Conservation (phyloP, 2,113 vertebrate species). For the Eptatretus burgeri region DNA sequence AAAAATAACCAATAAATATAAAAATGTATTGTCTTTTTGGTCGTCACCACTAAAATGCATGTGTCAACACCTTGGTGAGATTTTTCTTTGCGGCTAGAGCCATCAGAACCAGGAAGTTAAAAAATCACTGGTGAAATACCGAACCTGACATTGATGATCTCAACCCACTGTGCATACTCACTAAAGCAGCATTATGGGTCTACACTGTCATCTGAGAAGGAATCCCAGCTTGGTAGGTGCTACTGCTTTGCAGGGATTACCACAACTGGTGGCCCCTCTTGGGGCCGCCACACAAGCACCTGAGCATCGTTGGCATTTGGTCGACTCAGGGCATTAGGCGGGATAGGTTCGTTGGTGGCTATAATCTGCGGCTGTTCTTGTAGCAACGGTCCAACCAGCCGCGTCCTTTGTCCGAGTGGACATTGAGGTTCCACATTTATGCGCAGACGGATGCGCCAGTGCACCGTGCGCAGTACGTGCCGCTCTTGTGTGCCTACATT, state of each 20-base stretch:
- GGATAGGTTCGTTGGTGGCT: conserved; percentile 73
- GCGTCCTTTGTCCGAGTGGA: conserved; percentile 51
- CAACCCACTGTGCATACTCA: too few relatives aligned
- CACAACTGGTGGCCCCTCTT: conserved; percentile 48
- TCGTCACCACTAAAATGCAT: too few relatives aligned
- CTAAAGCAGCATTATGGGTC: too few relatives aligned
- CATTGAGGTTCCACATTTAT: conserved; percentile 57
- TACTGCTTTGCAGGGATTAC: conserved; percentile 77
- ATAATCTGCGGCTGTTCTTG: conserved; percentile 79
- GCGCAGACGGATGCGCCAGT: conserved; percentile 89
- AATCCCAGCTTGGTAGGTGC: background rate
- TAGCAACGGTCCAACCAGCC: conserved; percentile 48
- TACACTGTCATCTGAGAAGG: too few relatives aligned
- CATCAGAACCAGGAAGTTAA: too few relatives aligned
- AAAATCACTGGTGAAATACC: too few relatives aligned
- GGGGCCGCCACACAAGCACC: conserved; percentile 91
- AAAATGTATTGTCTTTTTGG: too few relatives aligned
- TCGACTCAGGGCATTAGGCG: conserved; percentile 54
- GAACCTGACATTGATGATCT: too few relatives aligned
- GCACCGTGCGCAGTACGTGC: conserved; percentile 79
- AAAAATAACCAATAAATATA: too few relatives aligned
- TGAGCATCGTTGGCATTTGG: conserved; percentile 93
- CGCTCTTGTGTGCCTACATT: conserved; percentile 68
- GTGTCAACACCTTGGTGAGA: too few relatives aligned
- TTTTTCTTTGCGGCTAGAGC: too few relatives aligned